These are phyloP conservation scores for Anoplius nigerrimus DNA, from an alignment of 2,888 invertebrate species.

Conservation along the genomic window DNA sequence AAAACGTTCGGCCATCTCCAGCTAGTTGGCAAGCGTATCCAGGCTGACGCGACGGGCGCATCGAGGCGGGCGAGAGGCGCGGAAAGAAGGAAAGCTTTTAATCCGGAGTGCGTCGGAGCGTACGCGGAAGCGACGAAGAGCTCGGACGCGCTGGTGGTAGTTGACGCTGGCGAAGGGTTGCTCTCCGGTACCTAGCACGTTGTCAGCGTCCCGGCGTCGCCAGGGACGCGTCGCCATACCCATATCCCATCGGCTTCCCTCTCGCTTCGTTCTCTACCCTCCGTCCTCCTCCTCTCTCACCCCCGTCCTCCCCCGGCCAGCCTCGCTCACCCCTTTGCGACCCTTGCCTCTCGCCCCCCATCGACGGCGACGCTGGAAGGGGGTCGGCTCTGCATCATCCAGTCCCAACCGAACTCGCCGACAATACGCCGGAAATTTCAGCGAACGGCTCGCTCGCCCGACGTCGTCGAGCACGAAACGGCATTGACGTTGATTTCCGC, in stretches of 20 bases:
- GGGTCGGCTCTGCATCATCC: constrained; percentile 46
- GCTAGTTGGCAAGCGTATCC: not conserved
- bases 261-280: constrained; percentile 35
- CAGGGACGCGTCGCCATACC: constrained; percentile 61
- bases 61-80: too few relatives aligned
- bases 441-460: constrained; percentile 52
- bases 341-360: constrained; percentile 30
- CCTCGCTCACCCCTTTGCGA: constrained; percentile 32
- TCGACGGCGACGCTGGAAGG: constrained; percentile 37
- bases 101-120: constrained; percentile 63
- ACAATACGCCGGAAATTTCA: constrained; percentile 69
- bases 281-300: constrained; percentile 5
- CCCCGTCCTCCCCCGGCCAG: constrained; percentile 20
- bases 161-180: constrained; percentile 40
- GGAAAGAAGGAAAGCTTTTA: constrained; percentile 41
- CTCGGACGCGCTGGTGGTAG: constrained; percentile 39
- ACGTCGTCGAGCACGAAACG: constrained; percentile 37
- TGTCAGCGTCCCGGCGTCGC: constrained; percentile 64
- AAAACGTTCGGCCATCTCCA: constrained; percentile 2
- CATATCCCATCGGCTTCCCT: constrained; percentile 54
- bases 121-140: constrained; percentile 54
- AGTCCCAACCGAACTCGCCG: constrained; percentile 48
- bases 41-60: not conserved
- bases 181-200: constrained; percentile 23
- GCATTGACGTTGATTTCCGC: constrained; percentile 68